Evolutionary conservation across 2,113 vertebrate species (phyloP), one percentile per base, ranked within the genome.

Genomic region (Scartelaos histophorus): DNA sequence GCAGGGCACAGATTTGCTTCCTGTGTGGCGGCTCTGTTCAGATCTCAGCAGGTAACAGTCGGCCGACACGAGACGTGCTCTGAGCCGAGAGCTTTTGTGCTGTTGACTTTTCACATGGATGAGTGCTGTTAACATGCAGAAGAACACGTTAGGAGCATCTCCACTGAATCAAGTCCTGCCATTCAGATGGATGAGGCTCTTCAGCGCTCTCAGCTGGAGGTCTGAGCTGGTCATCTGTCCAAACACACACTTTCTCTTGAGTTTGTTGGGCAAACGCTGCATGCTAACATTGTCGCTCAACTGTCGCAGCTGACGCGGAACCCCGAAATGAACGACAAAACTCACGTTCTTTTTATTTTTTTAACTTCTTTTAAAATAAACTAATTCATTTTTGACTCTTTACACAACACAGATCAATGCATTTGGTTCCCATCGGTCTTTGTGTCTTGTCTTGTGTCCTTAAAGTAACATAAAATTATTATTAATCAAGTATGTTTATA

Each of bases 41-140:
- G 61, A 54, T 67, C 46, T 70, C 12, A 78, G 66, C 0, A 47
- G 46, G n/a, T 60, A 49, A 81, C 78, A 81, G 58, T 0, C 4
- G 9, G 25, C 0, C 80, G 12, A 22, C 73, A 29, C 72, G 74
- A 16, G 72, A 43, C 2, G 1, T 1, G n/a, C 64, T 73, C 35
- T 58, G 72, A 58, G 61, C 34, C 0, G 17, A n/a, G 19, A 43
- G 61, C 34, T 17, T 61, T 64, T 64, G 61, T 29, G n/a, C 0
- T 6, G 54, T 51, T 64, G 60, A 79, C 80, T 77, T 49, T 79
- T 74, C 51, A 70, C 68, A 77, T 81, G 80, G 3, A 78, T 60
- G 47, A 61, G 49, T 46, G n/a, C 60, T 5, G 21, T 64, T 60
- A 66, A 69, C 64, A 2, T 22, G 70, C 54, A 69, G 64, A 3